Conservation (phyloP, 2,888 invertebrate genomes). For the Tinea trinotella region DNA sequence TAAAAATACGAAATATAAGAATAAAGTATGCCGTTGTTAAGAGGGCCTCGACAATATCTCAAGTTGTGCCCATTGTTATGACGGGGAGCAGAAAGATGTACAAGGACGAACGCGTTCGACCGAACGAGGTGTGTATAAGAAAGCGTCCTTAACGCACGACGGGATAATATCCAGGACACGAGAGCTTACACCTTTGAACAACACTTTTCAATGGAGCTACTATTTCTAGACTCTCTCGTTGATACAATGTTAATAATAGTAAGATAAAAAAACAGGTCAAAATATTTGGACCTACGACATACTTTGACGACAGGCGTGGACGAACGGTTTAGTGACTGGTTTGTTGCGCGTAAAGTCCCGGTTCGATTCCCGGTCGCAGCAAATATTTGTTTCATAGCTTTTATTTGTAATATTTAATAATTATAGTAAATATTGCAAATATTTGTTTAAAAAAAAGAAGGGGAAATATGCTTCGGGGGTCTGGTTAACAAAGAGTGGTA, state of each 20-base stretch:
- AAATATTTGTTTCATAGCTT: too few species aligned
- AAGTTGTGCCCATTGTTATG: constrained; percentile 2
- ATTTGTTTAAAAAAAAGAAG: too few species aligned
- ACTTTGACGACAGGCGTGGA: too few species aligned
- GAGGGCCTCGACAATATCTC: background rate
- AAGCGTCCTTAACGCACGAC: background rate
- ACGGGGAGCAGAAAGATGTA: background rate
- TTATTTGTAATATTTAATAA: too few species aligned
- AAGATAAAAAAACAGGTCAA: too few species aligned
- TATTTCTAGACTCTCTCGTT: background rate
- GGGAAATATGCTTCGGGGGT: too few species aligned
- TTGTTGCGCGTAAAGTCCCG: too few species aligned
- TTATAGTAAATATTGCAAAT: too few species aligned
- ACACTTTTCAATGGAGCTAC: background rate
- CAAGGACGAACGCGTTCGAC: background rate
- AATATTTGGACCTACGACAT: too few species aligned
- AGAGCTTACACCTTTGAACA: background rate
- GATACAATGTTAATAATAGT: background rate
- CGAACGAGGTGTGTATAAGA: constrained; percentile 5
- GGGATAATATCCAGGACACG: background rate
- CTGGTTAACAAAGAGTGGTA: too few species aligned
- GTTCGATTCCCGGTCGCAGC: too few species aligned
- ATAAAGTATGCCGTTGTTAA: background rate
- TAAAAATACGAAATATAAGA: background rate
- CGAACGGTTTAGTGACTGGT: too few species aligned